phyloP scores from a whole-genome alignment of 2,797 vertebrate species.

The Helostoma temminkii region DNA sequence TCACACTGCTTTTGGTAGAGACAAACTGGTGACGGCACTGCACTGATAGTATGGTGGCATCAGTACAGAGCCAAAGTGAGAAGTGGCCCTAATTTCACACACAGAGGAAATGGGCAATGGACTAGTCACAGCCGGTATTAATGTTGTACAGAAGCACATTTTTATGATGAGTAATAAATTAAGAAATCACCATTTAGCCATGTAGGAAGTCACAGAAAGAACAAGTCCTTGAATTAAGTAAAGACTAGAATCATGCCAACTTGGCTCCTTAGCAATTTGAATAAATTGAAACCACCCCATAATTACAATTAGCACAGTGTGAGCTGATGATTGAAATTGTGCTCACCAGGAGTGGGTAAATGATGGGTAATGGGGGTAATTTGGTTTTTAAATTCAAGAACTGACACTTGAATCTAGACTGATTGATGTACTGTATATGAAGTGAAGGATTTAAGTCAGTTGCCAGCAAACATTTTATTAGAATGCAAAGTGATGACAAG shows the following conservation, averaged over 20 bases:
- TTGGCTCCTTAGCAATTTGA: slow-evolving; percentile 87
- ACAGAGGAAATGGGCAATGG: slow-evolving; percentile 12
- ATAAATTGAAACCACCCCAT: slow-evolving; percentile 87
- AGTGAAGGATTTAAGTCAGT: slow-evolving; percentile 76
- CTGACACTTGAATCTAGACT: slow-evolving; percentile 84
- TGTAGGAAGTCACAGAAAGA: slow-evolving; percentile 63
- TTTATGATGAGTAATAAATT: slow-evolving; percentile 52
- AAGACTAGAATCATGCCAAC: slow-evolving; percentile 84
- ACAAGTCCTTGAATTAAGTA: slow-evolving; percentile 83
- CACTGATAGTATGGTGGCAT: slow-evolving; percentile 38
- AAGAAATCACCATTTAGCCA: slow-evolving; percentile 65
- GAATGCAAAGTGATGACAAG: slow-evolving; percentile 74
- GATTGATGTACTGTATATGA: slow-evolving; percentile 80
- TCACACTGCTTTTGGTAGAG: slow-evolving; percentile 48
- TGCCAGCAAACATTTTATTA: slow-evolving; percentile 80
- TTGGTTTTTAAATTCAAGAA: slow-evolving; percentile 89
- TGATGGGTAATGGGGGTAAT: slow-evolving; percentile 87
- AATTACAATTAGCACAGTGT: slow-evolving; percentile 90
- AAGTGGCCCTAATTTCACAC: slow-evolving; percentile 30
- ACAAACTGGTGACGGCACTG: slow-evolving; percentile 37
- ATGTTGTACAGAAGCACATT: slow-evolving; percentile 36
- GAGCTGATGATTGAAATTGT: slow-evolving; percentile 88
- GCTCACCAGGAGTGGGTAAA: slow-evolving; percentile 86
- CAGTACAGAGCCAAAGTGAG: slow-evolving; percentile 30
- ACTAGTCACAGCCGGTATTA: slow-evolving; percentile 14